Evolutionary conservation across 2,113 vertebrate species (phyloP), one percentile per base, ranked within the genome.

Genomic region (Lethenteron camtschaticum): DNA sequence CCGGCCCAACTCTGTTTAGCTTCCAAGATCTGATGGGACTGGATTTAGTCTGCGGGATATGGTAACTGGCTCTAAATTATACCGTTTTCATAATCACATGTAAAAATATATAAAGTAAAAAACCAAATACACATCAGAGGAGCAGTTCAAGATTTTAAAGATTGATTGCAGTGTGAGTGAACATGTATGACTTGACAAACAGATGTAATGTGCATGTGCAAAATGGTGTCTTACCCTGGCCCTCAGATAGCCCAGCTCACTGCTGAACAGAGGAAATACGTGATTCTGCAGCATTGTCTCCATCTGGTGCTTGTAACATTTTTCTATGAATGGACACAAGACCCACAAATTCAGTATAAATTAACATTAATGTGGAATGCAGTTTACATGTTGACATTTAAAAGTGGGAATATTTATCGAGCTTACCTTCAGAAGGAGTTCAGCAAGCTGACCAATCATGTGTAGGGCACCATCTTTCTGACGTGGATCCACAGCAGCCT

Each of bases 241-340:
- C 83, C 94, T 87, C 90, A 96, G 95, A 79, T 96, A 96, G 73
- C 92, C 91, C 72, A 96, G 82, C 73, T 90, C 88, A 77, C 82
- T 96, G 79, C 84, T 88, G 81, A 99, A 99, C 55, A 99, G 82
- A 74, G 90, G 88, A 76, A 99, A 99, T 73, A 99, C 94, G 9
- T 99, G 89, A 81, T 87, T 95, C 79, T 96, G 90, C 74, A 99
- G 77, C 90, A 99, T 96, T 74, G 88, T 89, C 79, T 96, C 94
- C 94, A 99, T 96, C 78, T 99, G 94, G 80, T 96, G 90, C 80
- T 99, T 99, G 75, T 99, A 96, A 99, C 86, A 78, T 96, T 96
- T 79, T 96, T 96, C 94, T 96, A 81, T 72, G 41, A 41, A 41
- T 41, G 41, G 41, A 41, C 6, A 41, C 41, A 41, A 41, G 41